Evolutionary conservation across 30 jellyfish, hydroid and myxozoan genomes (phyloP).

Genomic region (Calvadosia cruxmelitensis): DNA sequence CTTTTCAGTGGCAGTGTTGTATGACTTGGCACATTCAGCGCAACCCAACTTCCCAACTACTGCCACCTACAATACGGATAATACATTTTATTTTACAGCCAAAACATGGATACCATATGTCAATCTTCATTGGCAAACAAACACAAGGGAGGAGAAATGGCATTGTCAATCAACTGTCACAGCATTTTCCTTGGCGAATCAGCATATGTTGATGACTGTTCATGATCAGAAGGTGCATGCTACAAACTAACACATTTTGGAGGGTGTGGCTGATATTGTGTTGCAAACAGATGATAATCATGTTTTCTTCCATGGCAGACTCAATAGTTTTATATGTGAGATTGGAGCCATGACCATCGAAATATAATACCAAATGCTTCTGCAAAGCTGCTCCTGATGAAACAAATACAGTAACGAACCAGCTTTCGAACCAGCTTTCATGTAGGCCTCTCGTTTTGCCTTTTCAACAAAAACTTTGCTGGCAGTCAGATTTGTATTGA

Average conservation of each 20-base stretch:
- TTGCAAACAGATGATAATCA: constrained; percentile 10
- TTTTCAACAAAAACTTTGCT: constrained; percentile 24
- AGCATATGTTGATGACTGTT: no score
- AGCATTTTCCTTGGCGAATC: background rate
- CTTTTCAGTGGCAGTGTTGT: no score
- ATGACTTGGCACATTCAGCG: no score
- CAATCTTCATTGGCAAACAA: no score
- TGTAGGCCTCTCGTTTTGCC: constrained; percentile 18
- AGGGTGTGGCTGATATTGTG: background rate
- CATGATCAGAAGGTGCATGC: no score
- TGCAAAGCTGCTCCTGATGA: background rate
- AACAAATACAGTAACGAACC: constrained; percentile 24
- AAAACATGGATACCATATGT: no score
- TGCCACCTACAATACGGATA: no score
- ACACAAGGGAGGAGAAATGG: no score
- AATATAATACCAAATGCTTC: no score
- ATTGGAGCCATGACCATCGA: constrained; percentile 52
- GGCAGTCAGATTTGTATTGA: constrained; percentile 15
- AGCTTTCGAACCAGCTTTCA: constrained; percentile 30
- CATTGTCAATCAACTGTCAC: background rate
- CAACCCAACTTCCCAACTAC: no score
- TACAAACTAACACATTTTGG: no score
- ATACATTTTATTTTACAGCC: no score
- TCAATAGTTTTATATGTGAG: constrained; percentile 22
- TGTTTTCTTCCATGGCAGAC: constrained; percentile 14